Base-by-base conservation (phyloP, 2,888 invertebrate species). In the Merodon equestris region DNA sequence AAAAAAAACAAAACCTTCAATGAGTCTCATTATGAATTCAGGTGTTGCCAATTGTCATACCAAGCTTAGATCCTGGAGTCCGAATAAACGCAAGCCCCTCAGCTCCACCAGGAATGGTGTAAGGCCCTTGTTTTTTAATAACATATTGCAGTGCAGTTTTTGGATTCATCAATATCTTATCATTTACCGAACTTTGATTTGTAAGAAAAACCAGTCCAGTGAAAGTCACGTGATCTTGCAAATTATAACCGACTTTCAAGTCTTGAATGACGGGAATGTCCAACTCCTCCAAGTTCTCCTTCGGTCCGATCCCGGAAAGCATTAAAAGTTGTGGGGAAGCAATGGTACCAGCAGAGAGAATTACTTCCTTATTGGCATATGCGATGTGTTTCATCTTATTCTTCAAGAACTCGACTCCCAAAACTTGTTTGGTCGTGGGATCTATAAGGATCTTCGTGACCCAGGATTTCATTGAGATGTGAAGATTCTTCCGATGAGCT, bases 281-380 rank as follows among this genome's bases (percentile, higher is more conserved):
- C 7, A 92, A 84, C 36, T 91, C 88, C 15, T 87, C 84, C 4
- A 95, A 88, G 84, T 94, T 92, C 0, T 91, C 89, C 34, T 86
- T 88, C 0, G 95, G 94, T 0, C 95, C 95, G 27, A 96, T 90
- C 10, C 97, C 97, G 0, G 96, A 96, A 12, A 96, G 87, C 95
- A 96, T 94, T 50, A 97, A 87, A 2, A 97, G 87, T 85, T 97
- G 96, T 0, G 97, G 96, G 1, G 95, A 94, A 82, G 95, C 95
- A 27, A 97, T 92, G 0, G 94, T 90, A 1, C 97, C 97, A 0
- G 95, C 95, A 7, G 94, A 92, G 27, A 96, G 87, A 60, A 97
- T 91, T 0, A 97, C 91, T 88, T 95, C 96, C 82, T 93, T 94
- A 12, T 90, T 91, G 1, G 94, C 95, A 3, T 87, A 86, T 0